Evolutionary conservation across 2,113 vertebrate species (phyloP).

Genomic region (Polypterus senegalus): DNA sequence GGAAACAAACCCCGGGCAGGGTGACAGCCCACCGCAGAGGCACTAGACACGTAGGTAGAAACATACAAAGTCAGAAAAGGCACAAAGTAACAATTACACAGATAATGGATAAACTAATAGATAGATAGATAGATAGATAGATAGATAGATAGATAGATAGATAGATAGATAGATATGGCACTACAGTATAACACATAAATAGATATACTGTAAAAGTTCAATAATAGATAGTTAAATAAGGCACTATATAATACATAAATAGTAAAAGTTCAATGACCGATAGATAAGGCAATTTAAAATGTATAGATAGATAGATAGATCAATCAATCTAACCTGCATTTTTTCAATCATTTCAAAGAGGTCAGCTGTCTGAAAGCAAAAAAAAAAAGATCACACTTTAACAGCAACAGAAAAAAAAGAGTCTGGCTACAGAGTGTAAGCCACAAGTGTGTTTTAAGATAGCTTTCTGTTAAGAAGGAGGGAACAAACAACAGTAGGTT

Average conservation of each 20-base stretch:
- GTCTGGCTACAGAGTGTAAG: neutral
- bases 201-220: too few species aligned
- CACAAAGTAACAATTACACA: neutral
- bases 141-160: slow-evolving; percentile 11
- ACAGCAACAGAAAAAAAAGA: slow-evolving; percentile 9
- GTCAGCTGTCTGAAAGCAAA: slow-evolving; percentile 56
- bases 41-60: too few species aligned
- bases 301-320: slow-evolving; percentile 9
- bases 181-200: too few species aligned
- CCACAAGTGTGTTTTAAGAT: neutral
- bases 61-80: too few species aligned
- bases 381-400: slow-evolving; percentile 10
- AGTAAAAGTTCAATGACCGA: too few species aligned
- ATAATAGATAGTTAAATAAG: too few species aligned
- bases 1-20: slow-evolving; percentile 9
- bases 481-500: neutral
- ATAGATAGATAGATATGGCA: too few species aligned
- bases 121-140: neutral
- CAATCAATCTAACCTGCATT: slow-evolving; percentile 43
- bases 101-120: neutral
- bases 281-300: too few species aligned
- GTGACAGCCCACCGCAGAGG: too few species aligned
- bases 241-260: too few species aligned
- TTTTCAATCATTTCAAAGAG: slow-evolving; percentile 80
- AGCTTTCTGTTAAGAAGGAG: neutral